Evolutionary conservation across 2,888 invertebrate genomes (phyloP).

Genomic region (Latheticus oryzae): DNA sequence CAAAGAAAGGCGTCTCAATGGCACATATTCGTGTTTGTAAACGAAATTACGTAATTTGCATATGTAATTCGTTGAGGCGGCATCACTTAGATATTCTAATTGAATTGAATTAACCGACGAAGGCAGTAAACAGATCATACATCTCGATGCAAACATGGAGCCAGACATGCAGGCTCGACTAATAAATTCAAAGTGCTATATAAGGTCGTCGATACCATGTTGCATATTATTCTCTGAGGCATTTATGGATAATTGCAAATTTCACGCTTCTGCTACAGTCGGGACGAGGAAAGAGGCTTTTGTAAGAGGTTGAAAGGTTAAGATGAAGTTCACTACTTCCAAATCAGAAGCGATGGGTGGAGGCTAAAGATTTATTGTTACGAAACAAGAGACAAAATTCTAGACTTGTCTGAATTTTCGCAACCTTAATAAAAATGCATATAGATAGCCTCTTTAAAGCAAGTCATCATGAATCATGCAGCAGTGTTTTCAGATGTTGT

Average conservation of each 20-base stretch:
- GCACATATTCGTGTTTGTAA: constrained; percentile 34
- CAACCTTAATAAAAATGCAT: constrained; percentile 25
- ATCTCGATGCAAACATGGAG: constrained; percentile 37
- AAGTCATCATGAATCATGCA: constrained; percentile 21
- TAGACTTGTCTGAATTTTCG: constrained; percentile 15
- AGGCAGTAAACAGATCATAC: constrained; percentile 42
- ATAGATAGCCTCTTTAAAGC: constrained; percentile 26
- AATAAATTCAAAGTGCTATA: constrained; percentile 36
- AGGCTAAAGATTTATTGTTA: constrained; percentile 12
- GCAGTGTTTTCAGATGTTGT: constrained; percentile 14
- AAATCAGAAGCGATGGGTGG: too few relatives aligned
- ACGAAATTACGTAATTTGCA: constrained; percentile 41
- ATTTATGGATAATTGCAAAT: constrained; percentile 33
- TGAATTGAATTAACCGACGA: constrained; percentile 41
- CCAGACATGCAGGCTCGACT: constrained; percentile 28
- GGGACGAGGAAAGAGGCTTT: constrained; percentile 7
- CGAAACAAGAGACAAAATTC: too few relatives aligned
- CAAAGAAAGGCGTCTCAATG: constrained; percentile 21
- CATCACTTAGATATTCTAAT: constrained; percentile 36
- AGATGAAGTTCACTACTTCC: too few relatives aligned
- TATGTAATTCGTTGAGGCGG: constrained; percentile 38
- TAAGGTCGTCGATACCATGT: constrained; percentile 27
- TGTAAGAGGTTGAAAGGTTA: constrained; percentile 1
- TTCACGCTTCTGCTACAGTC: constrained; percentile 29
- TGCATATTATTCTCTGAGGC: constrained; percentile 28